Conservation (phyloP, 2,888 invertebrate species). For the Hypsopygia costalis region DNA sequence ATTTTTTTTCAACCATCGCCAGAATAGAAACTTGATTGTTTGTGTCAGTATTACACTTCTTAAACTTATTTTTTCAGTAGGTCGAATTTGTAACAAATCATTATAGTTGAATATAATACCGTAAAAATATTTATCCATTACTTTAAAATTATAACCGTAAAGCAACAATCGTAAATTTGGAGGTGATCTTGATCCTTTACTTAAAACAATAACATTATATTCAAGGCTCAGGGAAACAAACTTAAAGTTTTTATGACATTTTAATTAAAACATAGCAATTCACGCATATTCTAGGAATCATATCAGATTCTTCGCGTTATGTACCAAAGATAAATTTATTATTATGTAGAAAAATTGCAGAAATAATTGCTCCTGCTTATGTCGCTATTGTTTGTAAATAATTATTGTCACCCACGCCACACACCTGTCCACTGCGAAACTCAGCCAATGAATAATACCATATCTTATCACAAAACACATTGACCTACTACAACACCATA, state of each 20-base stretch:
- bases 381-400: neutral
- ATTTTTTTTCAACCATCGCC: no score
- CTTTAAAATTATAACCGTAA: neutral
- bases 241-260: neutral
- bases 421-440: conserved; percentile 1
- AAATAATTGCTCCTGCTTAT: neutral
- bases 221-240: conserved; percentile 1
- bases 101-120: no score
- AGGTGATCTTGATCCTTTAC: conserved; percentile 6
- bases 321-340: no score
- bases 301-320: no score
- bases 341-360: neutral
- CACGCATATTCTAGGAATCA: no score
- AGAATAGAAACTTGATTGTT: no score
- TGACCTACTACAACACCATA: conserved; percentile 47
- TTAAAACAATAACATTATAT: conserved; percentile 1
- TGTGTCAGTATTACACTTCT: no score
- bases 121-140: no score
- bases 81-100: no score
- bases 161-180: conserved; percentile 6
- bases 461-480: conserved; percentile 43
- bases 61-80: no score
- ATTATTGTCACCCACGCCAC: conserved; percentile 8
- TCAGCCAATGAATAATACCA: conserved; percentile 21
- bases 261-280: no score